Percentiles rank a stretch among this genome's conserved stretches.
Conservation (phyloP, 2,113 vertebrate genomes). For the Chauna torquata region DNA sequence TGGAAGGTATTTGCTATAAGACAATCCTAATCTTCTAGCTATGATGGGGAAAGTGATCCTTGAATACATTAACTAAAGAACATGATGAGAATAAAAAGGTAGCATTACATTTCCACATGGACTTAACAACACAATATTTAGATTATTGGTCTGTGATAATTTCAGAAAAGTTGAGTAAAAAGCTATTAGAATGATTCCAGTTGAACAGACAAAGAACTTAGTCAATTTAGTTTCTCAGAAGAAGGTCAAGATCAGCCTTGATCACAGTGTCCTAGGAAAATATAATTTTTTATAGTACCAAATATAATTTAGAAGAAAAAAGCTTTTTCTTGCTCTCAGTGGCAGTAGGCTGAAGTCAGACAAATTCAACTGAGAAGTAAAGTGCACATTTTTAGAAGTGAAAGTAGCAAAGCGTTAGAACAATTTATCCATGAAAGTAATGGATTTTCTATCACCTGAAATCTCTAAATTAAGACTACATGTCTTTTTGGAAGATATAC, state of each 20-base stretch:
- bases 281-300: background rate
- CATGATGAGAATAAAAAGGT: background rate
- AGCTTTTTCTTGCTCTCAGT: background rate
- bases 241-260: background rate
- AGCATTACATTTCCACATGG: background rate
- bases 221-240: slow-evolving; percentile 5
- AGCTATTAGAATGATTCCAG: background rate
- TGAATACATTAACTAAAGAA: background rate
- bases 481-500: background rate
- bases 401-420: slow-evolving; percentile 34
- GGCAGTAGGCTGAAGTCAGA: background rate
- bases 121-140: background rate
- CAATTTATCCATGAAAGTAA: slow-evolving; percentile 37
- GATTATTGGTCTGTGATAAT: background rate
- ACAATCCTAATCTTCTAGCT: background rate
- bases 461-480: slow-evolving; percentile 28
- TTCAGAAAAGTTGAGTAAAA: background rate
- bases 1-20: background rate
- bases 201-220: background rate
- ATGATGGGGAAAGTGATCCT: background rate
- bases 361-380: slow-evolving; percentile 5
- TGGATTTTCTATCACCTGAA: slow-evolving; percentile 10
- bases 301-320: slow-evolving; percentile 17
- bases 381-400: background rate
- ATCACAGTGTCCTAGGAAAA: background rate